Evolutionary conservation across 53 echinoderm and acorn worm species (phyloP).

Genomic region (Apostichopus leukothele): DNA sequence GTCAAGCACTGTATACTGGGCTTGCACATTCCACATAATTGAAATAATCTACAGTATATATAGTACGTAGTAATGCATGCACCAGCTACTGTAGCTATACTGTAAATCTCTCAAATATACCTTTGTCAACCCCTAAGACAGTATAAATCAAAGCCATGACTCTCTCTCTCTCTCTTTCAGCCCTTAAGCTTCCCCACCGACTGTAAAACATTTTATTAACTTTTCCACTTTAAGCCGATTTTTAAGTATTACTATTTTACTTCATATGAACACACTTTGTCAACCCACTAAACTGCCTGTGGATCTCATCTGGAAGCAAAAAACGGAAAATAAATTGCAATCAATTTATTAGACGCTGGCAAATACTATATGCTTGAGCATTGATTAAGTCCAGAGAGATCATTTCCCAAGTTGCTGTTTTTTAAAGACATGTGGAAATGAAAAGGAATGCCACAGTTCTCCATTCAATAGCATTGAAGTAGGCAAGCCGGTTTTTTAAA

Average conservation of each 20-base stretch:
- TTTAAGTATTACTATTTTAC: conserved; percentile 1
- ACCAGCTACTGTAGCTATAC: background rate
- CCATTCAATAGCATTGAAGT: background rate
- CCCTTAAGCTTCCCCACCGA: conserved; percentile 2
- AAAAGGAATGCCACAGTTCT: conserved; percentile 2
- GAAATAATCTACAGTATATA: background rate
- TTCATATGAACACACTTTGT: conserved; percentile 30
- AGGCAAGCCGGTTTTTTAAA: background rate
- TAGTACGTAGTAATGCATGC: no score
- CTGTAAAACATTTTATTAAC: conserved; percentile 42
- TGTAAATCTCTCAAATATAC: background rate
- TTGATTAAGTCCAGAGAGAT: conserved; percentile 41
- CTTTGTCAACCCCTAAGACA: background rate
- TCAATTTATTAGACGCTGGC: conserved; percentile 44
- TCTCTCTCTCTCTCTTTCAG: background rate
- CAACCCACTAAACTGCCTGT: conserved; percentile 18
- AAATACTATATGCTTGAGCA: conserved; percentile 13
- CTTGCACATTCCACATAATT: background rate
- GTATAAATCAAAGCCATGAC: background rate
- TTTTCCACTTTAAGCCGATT: conserved; percentile 36
- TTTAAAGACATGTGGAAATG: conserved; percentile 2
- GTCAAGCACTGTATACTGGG: no score
- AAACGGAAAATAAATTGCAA: conserved; percentile 36
- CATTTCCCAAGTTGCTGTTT: conserved; percentile 19
- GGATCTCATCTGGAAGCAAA: conserved; percentile 21